Evolutionary conservation across 2,888 invertebrate genomes (phyloP).

Genomic region (Venustoraphidia nigricollis): DNA sequence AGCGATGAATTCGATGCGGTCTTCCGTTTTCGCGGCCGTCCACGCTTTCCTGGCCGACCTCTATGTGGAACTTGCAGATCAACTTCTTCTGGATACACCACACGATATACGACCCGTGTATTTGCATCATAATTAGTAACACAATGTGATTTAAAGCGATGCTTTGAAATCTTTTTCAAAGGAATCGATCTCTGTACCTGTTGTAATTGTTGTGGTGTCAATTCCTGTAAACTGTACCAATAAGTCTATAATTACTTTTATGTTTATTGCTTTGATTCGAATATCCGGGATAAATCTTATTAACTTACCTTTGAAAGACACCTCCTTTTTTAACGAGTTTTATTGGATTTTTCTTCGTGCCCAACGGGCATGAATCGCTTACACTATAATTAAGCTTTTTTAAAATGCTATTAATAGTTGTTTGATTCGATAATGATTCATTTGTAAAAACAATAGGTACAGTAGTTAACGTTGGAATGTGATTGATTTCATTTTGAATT

Average conservation of each 20-base stretch:
- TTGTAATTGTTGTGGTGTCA: not conserved
- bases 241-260: not conserved
- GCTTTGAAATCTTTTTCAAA: not conserved
- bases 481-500: not conserved
- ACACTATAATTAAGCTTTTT: conserved; percentile 1
- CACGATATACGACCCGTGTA: conserved; percentile 18
- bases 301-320: conserved; percentile 6
- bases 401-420: not conserved
- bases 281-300: too few species aligned
- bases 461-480: not conserved
- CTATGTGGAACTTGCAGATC: conserved; percentile 15
- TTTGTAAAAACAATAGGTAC: not conserved
- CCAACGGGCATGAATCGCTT: conserved; percentile 7
- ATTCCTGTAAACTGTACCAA: conserved; percentile 1
- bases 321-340: conserved; percentile 10
- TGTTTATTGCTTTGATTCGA: too few species aligned
- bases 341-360: conserved; percentile 11
- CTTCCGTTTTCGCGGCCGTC: conserved; percentile 19
- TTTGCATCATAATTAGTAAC: conserved; percentile 6
- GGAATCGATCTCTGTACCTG: not conserved
- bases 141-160: too few species aligned
- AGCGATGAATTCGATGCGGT: conserved; percentile 8
- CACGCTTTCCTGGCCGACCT: conserved; percentile 15
- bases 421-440: not conserved
- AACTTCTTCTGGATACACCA: conserved; percentile 23